These are phyloP conservation scores for Calliphora vicina DNA, from an alignment of 1,140 invertebrate species.

Conservation along the genomic window DNA sequence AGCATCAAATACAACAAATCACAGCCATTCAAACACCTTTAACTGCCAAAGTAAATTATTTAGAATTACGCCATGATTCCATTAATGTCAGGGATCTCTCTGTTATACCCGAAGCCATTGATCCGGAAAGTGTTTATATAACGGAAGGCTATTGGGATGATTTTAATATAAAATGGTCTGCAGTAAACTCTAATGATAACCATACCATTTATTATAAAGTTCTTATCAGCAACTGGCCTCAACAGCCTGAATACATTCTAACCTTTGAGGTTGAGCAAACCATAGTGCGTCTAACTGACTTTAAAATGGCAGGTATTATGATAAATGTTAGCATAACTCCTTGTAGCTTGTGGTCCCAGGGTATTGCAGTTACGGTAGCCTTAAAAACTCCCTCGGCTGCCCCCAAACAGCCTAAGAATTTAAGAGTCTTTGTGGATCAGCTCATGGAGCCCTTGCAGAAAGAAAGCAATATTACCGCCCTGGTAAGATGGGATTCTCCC, in stretches of 20 bases:
- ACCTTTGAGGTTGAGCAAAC: constrained; percentile 46
- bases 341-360: constrained; percentile 84
- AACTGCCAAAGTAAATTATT: background rate
- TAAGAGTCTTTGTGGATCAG: constrained; percentile 74
- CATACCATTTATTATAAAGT: constrained; percentile 78
- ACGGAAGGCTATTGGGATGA: constrained; percentile 73
- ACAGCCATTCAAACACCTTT: background rate
- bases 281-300: constrained; percentile 54
- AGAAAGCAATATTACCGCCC: constrained; percentile 57
- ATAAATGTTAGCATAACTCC: constrained; percentile 78
- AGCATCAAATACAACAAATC: background rate
- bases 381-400: constrained; percentile 74
- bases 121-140: constrained; percentile 70
- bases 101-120: constrained; percentile 76
- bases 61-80: background rate
- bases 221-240: constrained; percentile 19
- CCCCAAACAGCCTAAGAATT: constrained; percentile 74
- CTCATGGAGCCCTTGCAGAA: constrained; percentile 47
- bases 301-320: constrained; percentile 72
- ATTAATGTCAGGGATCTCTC: constrained; percentile 53
- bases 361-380: constrained; percentile 67
- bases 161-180: constrained; percentile 83
- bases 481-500: constrained; percentile 81
- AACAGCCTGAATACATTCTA: constrained; percentile 39
- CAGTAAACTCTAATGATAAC: constrained; percentile 77